Conservation (phyloP, 2,797 vertebrate species). For the Artibeus jamaicensis region DNA sequence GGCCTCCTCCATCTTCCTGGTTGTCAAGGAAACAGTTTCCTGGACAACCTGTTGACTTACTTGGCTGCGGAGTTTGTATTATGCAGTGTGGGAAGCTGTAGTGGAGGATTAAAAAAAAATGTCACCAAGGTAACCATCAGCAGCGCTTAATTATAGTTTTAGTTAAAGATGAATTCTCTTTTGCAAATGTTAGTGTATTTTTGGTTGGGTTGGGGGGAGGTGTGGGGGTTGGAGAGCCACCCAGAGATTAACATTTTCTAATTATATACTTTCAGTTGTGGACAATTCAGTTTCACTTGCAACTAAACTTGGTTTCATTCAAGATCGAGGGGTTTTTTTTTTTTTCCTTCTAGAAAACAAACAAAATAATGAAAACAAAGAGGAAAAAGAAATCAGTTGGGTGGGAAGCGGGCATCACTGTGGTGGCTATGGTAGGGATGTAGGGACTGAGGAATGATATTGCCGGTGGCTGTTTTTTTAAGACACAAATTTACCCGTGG, state of each 20-base stretch:
- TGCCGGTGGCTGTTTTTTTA: not conserved
- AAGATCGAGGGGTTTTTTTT: conserved; percentile 20
- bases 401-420: not conserved
- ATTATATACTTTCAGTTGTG: conserved; percentile 54
- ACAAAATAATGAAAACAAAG: conserved; percentile 19
- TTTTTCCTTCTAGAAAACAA: not conserved
- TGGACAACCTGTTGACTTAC: conserved; percentile 80
- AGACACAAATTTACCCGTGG: accelerated
- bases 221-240: conserved; percentile 8
- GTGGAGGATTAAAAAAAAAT: conserved; percentile 63
- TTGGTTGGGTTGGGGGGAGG: conserved; percentile 32
- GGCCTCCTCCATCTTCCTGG: conserved; percentile 68
- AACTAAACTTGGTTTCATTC: conserved; percentile 65
- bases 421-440: not conserved
- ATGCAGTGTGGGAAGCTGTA: conserved; percentile 79
- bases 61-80: conserved; percentile 76
- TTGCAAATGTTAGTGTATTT: conserved; percentile 76
- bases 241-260: conserved; percentile 59
- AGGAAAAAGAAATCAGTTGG: not conserved
- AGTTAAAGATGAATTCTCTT: conserved; percentile 79
- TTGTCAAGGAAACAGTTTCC: conserved; percentile 86
- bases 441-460: not conserved
- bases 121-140: conserved; percentile 82
- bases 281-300: conserved; percentile 27
- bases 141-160: conserved; percentile 78